Conservation (phyloP, 2,888 invertebrate species). For the Minunthozetes semirufus region DNA sequence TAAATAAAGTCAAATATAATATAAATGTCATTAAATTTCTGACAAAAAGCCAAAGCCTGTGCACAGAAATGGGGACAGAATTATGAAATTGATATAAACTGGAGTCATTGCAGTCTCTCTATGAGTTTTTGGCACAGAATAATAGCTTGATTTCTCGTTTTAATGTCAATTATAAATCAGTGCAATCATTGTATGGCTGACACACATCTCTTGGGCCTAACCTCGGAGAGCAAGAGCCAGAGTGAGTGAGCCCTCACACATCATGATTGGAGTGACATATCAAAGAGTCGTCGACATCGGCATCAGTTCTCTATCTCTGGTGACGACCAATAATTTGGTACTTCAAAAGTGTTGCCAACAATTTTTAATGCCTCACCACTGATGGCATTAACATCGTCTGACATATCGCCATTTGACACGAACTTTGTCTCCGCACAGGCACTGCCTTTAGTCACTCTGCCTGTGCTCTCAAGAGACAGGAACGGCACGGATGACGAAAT, state of each 20-base stretch:
- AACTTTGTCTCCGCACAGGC: neutral
- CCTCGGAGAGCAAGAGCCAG: neutral
- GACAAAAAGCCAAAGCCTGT: too few species aligned
- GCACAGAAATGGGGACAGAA: too few species aligned
- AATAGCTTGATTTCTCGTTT: neutral
- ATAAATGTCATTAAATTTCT: too few species aligned
- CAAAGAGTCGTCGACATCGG: neutral
- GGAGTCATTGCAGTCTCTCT: neutral
- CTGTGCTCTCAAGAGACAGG: slow-evolving; percentile 14
- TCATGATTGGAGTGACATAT: slow-evolving; percentile 12
- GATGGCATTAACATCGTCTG: slow-evolving; percentile 24
- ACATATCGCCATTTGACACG: slow-evolving; percentile 28
- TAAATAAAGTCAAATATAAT: too few species aligned
- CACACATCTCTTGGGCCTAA: slow-evolving; percentile 13
- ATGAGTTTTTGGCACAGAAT: neutral
- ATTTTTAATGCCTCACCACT: slow-evolving; percentile 23
- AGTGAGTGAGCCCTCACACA: neutral
- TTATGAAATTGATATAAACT: neutral
- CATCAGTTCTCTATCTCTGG: neutral
- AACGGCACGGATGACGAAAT: slow-evolving; percentile 18
- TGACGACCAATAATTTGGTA: slow-evolving; percentile 1
- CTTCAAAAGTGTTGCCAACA: slow-evolving; percentile 10
- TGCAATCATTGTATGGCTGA: slow-evolving; percentile 14
- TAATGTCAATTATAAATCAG: slow-evolving; percentile 26
- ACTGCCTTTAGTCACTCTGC: neutral